Percentiles rank a stretch among this genome's conserved stretches.
Evolutionary conservation across 2,888 invertebrate genomes (phyloP).

Genomic region (Acrobasis consociella): DNA sequence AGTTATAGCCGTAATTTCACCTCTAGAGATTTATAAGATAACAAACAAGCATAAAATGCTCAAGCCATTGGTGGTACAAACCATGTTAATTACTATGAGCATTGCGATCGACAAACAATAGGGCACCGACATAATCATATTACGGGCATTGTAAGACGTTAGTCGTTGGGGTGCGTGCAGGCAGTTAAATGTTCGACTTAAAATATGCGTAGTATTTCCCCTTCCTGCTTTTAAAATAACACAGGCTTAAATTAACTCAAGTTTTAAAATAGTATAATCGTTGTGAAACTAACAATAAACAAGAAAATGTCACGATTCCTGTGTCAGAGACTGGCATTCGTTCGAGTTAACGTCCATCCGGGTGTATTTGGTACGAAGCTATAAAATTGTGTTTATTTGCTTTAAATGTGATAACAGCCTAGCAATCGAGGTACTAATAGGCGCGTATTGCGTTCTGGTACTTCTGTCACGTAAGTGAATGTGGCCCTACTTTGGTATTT

Average conservation of each 20-base stretch:
- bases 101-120: conserved; percentile 23
- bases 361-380: conserved; percentile 18
- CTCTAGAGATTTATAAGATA: conserved; percentile 14
- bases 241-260: conserved; percentile 65
- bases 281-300: conserved; percentile 71
- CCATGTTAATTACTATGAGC: conserved; percentile 19
- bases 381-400: conserved; percentile 26
- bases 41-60: conserved; percentile 8
- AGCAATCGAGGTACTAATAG: conserved; percentile 7
- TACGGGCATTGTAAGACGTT: conserved; percentile 30
- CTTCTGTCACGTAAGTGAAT: conserved; percentile 5
- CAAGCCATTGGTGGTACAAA: conserved; percentile 15
- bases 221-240: conserved; percentile 74
- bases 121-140: conserved; percentile 23
- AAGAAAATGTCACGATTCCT: conserved; percentile 62
- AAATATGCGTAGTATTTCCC: conserved; percentile 69
- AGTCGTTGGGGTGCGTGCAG: conserved; percentile 40
- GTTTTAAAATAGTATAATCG: conserved; percentile 69
- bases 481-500: not conserved
- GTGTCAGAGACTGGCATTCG: conserved; percentile 19
- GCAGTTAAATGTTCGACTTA: conserved; percentile 50
- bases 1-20: conserved; percentile 2
- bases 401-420: conserved; percentile 19
- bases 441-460: not conserved
- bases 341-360: conserved; percentile 20